Evolutionary conservation across 2,113 vertebrate genomes (phyloP).

Genomic region (Emydocephalus ijimae): DNA sequence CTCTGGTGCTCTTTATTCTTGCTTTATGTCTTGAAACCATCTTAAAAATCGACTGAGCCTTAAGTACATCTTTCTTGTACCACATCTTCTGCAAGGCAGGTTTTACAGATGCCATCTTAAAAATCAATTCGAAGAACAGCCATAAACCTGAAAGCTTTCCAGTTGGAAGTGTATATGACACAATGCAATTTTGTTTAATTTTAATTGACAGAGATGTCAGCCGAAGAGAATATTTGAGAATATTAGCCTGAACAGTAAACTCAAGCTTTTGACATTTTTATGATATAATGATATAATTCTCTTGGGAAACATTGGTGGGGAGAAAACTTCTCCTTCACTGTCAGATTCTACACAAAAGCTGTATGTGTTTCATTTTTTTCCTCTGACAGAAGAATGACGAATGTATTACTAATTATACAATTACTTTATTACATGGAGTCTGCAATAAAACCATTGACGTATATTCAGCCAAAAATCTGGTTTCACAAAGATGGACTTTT

Average conservation of each 20-base stretch:
- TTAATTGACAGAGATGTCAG: slow-evolving; percentile 83
- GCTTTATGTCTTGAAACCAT: slow-evolving; percentile 74
- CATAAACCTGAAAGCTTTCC: slow-evolving; percentile 74
- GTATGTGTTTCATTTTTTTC: slow-evolving; percentile 63
- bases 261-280: slow-evolving; percentile 78
- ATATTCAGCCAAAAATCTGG: slow-evolving; percentile 52
- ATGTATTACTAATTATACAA: slow-evolving; percentile 76
- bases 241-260: slow-evolving; percentile 81
- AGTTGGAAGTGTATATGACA: slow-evolving; percentile 70
- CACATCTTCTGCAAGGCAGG: slow-evolving; percentile 70
- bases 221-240: slow-evolving; percentile 79
- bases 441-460: slow-evolving; percentile 64
- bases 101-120: slow-evolving; percentile 79
- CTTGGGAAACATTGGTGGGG: neutral
- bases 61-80: slow-evolving; percentile 68
- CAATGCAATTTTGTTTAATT: slow-evolving; percentile 81
- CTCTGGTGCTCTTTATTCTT: slow-evolving; percentile 66
- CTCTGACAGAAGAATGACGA: slow-evolving; percentile 65
- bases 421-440: slow-evolving; percentile 70
- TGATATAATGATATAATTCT: slow-evolving; percentile 80
- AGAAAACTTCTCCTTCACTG: slow-evolving; percentile 50
- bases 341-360: slow-evolving; percentile 71
- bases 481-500: slow-evolving; percentile 37
- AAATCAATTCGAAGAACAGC: slow-evolving; percentile 76
- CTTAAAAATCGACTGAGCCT: slow-evolving; percentile 74